Percentiles rank a stretch among this genome's conserved stretches.
These are phyloP conservation scores for Sarcophaga subvicina DNA, from an alignment of 2,888 invertebrate species.

Conservation along the genomic window DNA sequence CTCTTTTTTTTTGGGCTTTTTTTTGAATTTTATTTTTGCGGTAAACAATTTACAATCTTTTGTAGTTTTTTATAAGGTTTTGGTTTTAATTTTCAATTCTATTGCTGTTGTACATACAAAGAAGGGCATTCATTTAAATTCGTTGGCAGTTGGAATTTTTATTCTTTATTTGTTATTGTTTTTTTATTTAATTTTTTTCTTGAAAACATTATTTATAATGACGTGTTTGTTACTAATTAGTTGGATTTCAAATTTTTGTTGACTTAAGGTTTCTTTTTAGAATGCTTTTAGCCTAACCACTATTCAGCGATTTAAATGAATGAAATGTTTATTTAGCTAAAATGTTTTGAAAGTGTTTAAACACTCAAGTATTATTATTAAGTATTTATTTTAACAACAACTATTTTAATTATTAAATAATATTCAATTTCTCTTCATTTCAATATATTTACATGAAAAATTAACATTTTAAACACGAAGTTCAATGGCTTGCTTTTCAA, in stretches of 20 bases:
- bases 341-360: no score
- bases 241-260: conserved; percentile 5
- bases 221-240: conserved; percentile 43
- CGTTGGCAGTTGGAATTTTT: not conserved
- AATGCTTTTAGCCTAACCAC: not conserved
- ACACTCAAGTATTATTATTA: no score
- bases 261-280: not conserved
- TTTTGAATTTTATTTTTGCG: not conserved
- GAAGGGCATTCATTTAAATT: conserved; percentile 10
- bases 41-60: conserved; percentile 15
- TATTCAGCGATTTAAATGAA: not conserved
- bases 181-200: conserved; percentile 13
- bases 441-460: no score
- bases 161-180: not conserved
- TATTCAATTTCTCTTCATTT: no score
- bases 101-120: not conserved
- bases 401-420: no score
- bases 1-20: not conserved
- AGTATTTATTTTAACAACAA: no score
- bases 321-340: conserved; percentile 7
- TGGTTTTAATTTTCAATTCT: not conserved
- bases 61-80: conserved; percentile 12
- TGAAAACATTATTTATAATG: conserved; percentile 23
- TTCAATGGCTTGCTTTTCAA: no score
- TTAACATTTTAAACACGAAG: no score